Evolutionary conservation across 2,797 vertebrate genomes (phyloP).

Genomic region (Platalea minor): DNA sequence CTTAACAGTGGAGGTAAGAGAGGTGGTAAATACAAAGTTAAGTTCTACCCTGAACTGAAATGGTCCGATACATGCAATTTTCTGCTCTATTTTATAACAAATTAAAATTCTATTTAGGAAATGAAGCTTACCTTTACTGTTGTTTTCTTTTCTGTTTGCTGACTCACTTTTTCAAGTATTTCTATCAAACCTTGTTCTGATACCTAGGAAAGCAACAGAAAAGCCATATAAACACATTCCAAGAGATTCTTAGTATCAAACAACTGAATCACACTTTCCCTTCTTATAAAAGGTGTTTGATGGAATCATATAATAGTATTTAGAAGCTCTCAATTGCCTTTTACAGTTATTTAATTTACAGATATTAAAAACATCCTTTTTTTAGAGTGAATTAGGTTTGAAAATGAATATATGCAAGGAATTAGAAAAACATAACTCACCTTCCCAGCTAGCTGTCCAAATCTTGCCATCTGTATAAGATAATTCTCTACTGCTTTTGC

Average conservation of each 20-base stretch:
- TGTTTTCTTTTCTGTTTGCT: constrained; percentile 95
- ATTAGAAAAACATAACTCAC: constrained; percentile 66
- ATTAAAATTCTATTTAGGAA: background rate
- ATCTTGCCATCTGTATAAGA: constrained; percentile 95
- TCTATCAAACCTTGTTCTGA: constrained; percentile 95
- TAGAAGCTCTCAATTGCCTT: background rate
- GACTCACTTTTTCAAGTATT: constrained; percentile 98
- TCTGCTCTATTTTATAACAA: background rate
- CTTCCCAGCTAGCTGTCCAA: constrained; percentile 91
- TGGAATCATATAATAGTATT: background rate
- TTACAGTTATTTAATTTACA: background rate
- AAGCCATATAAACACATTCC: background rate
- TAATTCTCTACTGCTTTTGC: constrained; percentile 97
- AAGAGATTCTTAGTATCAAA: background rate
- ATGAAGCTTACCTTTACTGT: constrained; percentile 87
- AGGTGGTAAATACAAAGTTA: background rate
- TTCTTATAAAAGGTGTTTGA: background rate
- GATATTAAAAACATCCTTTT: background rate
- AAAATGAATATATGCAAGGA: background rate
- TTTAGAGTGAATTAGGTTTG: background rate
- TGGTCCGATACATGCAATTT: rapidly evolving
- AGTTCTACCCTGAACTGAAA: background rate
- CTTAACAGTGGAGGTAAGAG: background rate
- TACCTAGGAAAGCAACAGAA: constrained; percentile 76
- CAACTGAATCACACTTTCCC: background rate